Evolutionary conservation across 2,797 vertebrate species (phyloP), one percentile per base, ranked within the genome.

Genomic region (Aplochiton taeniatus): DNA sequence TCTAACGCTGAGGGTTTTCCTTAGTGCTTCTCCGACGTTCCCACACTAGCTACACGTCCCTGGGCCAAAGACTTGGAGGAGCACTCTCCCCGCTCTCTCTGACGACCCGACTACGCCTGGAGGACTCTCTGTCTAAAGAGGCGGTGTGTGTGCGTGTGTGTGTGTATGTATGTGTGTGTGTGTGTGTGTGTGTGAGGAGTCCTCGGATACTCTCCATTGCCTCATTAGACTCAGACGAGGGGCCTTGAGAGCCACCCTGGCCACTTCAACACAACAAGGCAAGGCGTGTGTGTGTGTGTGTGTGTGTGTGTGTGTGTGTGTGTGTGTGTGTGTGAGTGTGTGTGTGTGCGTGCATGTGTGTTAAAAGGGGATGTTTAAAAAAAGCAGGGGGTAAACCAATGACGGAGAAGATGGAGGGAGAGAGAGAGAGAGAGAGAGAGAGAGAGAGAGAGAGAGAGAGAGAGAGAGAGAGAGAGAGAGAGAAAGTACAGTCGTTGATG

Each of bases 391-490:
- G 11, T 44, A 42, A 47, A n/a, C 20, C 12, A 49, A 1, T 6
- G 56, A 19, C 18, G 44, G 16, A 50, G 18, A 47, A n/a, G 19
- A 8, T 14, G 17, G 42, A 18, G 16, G 18, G 11, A 19, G 58
- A 18, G n/a, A 16, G 44, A 59, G 58, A 45, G 58, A 13, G 10
- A 10, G 17, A 48, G 20, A n/a, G 12, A n/a, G 6, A 11, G 31
- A 9, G 20, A 42, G n/a, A 14, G 12, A 17, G 43, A 60, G 10
- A 47, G 44, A 17, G 4, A 18, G 4, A 20, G 17, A 62, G 47
- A 49, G 47, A 47, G 45, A 11, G 44, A 58, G 44, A 46, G n/a
- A 41, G 47, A 66, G 54, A 60, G 57, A 59, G 9, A 59, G 45
- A 45, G 49, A 54, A 4, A 12, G 41, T 57, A 16, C 8, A 58